Conservation (phyloP, 2,797 vertebrate species). For the Pyrocephalus nanus region DNA sequence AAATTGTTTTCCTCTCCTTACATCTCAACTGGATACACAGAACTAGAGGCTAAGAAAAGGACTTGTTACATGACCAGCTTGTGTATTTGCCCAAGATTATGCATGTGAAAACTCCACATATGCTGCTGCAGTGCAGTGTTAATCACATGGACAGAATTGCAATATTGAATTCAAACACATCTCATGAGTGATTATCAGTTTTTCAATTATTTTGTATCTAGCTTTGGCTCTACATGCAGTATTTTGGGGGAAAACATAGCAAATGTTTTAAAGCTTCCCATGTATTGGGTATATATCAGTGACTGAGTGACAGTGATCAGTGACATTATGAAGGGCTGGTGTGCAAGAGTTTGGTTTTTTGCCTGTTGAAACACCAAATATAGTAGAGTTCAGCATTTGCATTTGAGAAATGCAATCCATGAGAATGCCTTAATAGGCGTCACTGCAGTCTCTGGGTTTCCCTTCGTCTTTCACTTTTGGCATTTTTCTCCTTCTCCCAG, state of each 20-base stretch:
- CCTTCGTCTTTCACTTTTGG: neutral
- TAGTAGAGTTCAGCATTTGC: neutral
- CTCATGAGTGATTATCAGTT: neutral
- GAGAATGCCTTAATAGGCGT: neutral
- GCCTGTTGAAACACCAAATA: neutral
- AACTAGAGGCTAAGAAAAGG: neutral
- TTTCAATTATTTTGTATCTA: neutral
- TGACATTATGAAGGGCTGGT: neutral
- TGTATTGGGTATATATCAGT: accelerated
- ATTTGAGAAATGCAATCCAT: neutral
- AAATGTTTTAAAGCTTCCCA: neutral
- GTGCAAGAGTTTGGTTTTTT: neutral
- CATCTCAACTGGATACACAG: too few species aligned
- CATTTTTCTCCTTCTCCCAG: neutral
- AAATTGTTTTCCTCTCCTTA: neutral
- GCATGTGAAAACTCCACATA: accelerated
- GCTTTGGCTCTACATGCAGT: neutral
- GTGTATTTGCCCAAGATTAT: neutral
- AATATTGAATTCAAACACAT: neutral
- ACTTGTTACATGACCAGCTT: neutral
- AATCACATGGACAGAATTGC: accelerated
- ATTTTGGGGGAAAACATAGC: neutral
- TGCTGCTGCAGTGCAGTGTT: neutral
- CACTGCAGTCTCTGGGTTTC: neutral
- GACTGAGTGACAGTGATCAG: neutral